Conservation (phyloP, 2,888 invertebrate genomes). For the Dinocampus coccinellae region DNA sequence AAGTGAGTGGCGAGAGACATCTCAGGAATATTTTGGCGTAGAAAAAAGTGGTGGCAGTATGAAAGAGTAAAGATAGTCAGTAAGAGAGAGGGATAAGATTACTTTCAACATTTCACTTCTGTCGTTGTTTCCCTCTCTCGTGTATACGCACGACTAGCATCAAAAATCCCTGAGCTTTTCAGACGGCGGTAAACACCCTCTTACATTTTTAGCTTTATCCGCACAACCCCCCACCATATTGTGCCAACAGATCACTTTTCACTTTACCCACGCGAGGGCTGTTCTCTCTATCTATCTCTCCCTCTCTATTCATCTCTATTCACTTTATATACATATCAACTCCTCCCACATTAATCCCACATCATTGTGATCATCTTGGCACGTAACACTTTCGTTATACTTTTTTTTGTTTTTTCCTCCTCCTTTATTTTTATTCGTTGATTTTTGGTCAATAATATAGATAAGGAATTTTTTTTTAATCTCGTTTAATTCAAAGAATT, state of each 20-base stretch:
- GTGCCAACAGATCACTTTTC: not conserved
- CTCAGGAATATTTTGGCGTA: conserved; percentile 19
- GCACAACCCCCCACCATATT: not conserved
- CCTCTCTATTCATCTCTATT: not conserved
- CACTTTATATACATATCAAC: not conserved
- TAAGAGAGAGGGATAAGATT: not conserved
- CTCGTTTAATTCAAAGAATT: too few relatives aligned
- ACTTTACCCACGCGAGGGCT: not conserved
- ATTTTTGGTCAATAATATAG: not conserved
- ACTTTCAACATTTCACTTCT: not conserved
- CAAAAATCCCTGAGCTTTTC: conserved; percentile 30
- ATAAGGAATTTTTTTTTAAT: too few relatives aligned
- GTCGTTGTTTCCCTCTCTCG: conserved; percentile 30
- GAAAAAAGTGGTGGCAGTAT: too few relatives aligned
- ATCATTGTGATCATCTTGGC: not conserved
- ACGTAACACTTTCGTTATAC: not conserved
- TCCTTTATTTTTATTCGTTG: not conserved
- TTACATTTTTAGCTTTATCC: conserved; percentile 32
- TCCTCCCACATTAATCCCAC: too few relatives aligned
- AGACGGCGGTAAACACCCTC: conserved; percentile 34
- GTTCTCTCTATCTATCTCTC: not conserved
- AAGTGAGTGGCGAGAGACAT: conserved; percentile 22
- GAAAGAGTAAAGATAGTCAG: too few relatives aligned
- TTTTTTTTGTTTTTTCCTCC: not conserved
- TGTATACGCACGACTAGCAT: conserved; percentile 40